Percentiles rank a stretch among this genome's conserved stretches.
Conservation (phyloP, 1,140 invertebrate genomes). For the Cepaea nemoralis region DNA sequence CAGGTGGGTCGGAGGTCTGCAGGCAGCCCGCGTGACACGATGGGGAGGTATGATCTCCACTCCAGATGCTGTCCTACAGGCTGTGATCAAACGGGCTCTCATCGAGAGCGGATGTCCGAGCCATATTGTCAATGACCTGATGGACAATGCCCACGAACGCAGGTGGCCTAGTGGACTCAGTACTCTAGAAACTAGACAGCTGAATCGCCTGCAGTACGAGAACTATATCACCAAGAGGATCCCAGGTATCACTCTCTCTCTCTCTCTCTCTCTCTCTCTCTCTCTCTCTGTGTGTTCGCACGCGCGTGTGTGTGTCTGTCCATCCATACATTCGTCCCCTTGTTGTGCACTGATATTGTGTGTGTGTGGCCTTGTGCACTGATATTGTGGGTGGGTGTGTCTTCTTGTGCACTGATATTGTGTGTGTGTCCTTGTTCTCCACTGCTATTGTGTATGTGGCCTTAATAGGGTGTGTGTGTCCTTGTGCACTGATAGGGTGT, state of each 20-base stretch:
- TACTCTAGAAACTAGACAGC: slow-evolving; percentile 90
- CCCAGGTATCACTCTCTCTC: slow-evolving; percentile 74
- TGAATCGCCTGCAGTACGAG: slow-evolving; percentile 91
- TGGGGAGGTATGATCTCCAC: slow-evolving; percentile 99
- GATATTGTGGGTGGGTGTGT: too few species aligned
- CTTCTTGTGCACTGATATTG: too few species aligned
- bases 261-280: too few species aligned
- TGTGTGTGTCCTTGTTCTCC: too few species aligned
- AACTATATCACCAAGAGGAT: slow-evolving; percentile 94
- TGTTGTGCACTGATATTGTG: too few species aligned
- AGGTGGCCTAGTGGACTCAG: slow-evolving; percentile 92
- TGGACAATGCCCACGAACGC: slow-evolving; percentile 96
- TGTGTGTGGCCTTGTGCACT: too few species aligned
- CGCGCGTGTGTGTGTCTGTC: too few species aligned
- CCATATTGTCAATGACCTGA: slow-evolving; percentile 92
- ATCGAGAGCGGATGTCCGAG: slow-evolving; percentile 88
- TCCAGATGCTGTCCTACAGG: slow-evolving; percentile 90
- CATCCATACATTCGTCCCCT: too few species aligned
- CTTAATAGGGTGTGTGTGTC: too few species aligned
- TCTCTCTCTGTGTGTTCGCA: too few species aligned
- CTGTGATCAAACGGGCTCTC: slow-evolving; percentile 86
- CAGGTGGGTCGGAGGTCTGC: slow-evolving; percentile 87
- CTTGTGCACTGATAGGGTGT: too few species aligned
- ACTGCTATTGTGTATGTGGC: too few species aligned
- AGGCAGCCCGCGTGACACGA: slow-evolving; percentile 89